A percentile compares a stretch with the other conserved stretches of the same genome.
phyloP scores from a whole-genome alignment of 2,113 vertebrate genomes.

The Nothobranchius furzeri region DNA sequence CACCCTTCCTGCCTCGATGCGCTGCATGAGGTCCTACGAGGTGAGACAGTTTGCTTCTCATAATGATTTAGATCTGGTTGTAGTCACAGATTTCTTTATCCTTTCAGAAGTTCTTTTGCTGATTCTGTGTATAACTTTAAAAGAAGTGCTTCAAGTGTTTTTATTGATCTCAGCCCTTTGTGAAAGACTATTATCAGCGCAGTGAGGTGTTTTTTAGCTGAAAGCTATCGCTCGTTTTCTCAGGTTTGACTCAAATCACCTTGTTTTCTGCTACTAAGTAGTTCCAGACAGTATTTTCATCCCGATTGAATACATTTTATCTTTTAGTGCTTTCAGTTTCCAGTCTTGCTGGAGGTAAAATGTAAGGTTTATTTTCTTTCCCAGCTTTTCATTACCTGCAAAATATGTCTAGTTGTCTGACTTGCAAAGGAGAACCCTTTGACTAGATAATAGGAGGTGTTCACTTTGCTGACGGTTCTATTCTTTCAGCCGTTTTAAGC shows the following conservation, averaged over 20 bases:
- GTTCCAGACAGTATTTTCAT: slow-evolving; percentile 52
- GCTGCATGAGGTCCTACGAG: slow-evolving; percentile 89
- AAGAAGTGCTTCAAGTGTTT: slow-evolving; percentile 2
- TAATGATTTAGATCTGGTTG: neutral
- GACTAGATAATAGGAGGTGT: slow-evolving; percentile 59
- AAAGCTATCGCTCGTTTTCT: slow-evolving; percentile 39
- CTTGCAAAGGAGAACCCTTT: slow-evolving; percentile 34
- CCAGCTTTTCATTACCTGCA: slow-evolving; percentile 36
- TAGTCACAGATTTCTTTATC: neutral
- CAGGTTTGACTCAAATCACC: slow-evolving; percentile 29
- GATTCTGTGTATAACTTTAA: slow-evolving; percentile 1
- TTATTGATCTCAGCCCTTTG: slow-evolving; percentile 12
- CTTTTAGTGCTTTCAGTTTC: slow-evolving; percentile 60
- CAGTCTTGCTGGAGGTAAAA: slow-evolving; percentile 45
- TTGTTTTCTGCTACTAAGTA: slow-evolving; percentile 46
- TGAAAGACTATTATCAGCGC: slow-evolving; percentile 22
- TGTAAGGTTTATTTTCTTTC: slow-evolving; percentile 40
- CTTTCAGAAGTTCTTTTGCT: neutral
- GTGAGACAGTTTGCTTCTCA: slow-evolving; percentile 67
- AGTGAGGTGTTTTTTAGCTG: neutral
- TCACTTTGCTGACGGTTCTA: slow-evolving; percentile 60
- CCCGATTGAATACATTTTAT: slow-evolving; percentile 59
- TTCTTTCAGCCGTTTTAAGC: slow-evolving; percentile 48
- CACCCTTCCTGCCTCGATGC: slow-evolving; percentile 85
- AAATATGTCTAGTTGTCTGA: slow-evolving; percentile 55